Evolutionary conservation across 53 echinoderm and acorn worm genomes (phyloP), one percentile per base, ranked within the genome.

Genomic region (Temnopleurus reevesii): DNA sequence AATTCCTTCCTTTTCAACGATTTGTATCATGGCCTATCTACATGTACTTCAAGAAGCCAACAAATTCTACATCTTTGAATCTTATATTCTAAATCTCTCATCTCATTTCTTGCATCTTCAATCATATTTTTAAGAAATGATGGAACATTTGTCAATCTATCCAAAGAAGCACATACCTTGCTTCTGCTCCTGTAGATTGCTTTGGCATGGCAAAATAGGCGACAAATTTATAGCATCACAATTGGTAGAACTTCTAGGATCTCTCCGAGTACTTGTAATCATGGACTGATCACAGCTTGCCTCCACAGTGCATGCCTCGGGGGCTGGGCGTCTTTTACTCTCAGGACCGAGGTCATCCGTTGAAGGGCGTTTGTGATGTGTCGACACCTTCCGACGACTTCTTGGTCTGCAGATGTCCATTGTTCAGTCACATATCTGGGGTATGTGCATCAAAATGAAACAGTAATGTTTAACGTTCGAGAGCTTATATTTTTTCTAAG

Each of bases 371-470:
- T 79, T 79, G 47, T 47, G 79, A 15, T 79, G 79, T 24, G 28
- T 79, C 6, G 79, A 13, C 17, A 6, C 79, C 18, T 79, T 79
- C 15, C 79, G 79, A 15, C 51, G 79, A 47, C 46, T 79, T 26
- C 30, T 27, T 79, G 79, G 79, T 79, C 51, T 46, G 49, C 79
- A 79, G 0, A 49, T 23, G 41, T 79, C 79, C 79, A 79, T 79
- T 79, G 25, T 28, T 4, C 41, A 36, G 35, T 17, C 36, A 36
- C 9, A 35, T 13, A 34, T 65, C 65, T 65, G 18, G 12, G 60
- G 5, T 28, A 60, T 49, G 10, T 12, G 0, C 9, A 15, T 9
- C 10, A 49, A 49, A 49, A 49, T 9, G 15, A 49, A 49, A 49
- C 15, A 12, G 49, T 49, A 15, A 49, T 49, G n/a, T n/a, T n/a